Evolutionary conservation across 2,113 vertebrate genomes (phyloP).

Genomic region (Antechinus stuartii): DNA sequence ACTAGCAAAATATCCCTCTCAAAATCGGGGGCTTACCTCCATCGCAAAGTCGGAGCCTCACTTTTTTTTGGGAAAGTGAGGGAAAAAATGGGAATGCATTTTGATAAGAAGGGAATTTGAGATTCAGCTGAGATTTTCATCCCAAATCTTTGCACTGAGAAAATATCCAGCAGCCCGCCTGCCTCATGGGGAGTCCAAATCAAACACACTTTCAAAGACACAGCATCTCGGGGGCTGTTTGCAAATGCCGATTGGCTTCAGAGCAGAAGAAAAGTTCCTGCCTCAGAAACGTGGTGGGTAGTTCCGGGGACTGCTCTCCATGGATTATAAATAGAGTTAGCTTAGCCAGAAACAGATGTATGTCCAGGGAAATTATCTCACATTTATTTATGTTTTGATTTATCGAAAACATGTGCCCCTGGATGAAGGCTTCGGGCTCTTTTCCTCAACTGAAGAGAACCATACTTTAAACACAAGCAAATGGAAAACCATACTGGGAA

Average conservation of each 20-base stretch:
- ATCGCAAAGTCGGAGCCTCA: conserved; percentile 68
- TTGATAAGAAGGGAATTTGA: conserved; percentile 71
- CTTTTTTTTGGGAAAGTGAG: not conserved
- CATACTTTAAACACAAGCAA: conserved; percentile 54
- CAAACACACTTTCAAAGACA: conserved; percentile 59
- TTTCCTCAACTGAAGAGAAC: conserved; percentile 79
- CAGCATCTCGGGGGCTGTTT: conserved; percentile 68
- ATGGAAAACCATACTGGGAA: conserved; percentile 68
- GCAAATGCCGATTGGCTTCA: conserved; percentile 56
- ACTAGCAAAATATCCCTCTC: conserved; percentile 57
- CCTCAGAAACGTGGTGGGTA: conserved; percentile 76
- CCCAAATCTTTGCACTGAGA: conserved; percentile 65
- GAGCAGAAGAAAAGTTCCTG: conserved; percentile 58
- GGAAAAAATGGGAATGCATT: conserved; percentile 48
- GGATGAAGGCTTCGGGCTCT: conserved; percentile 78
- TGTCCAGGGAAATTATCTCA: conserved; percentile 76
- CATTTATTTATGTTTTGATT: conserved; percentile 81
- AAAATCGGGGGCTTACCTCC: conserved; percentile 68
- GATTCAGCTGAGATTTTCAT: conserved; percentile 74
- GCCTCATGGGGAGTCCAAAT: conserved; percentile 68
- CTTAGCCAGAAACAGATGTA: conserved; percentile 81
- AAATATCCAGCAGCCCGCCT: conserved; percentile 45
- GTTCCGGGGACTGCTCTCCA: conserved; percentile 72
- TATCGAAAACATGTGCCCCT: conserved; percentile 79
- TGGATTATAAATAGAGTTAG: conserved; percentile 80